Evolutionary conservation across 2,113 vertebrate genomes (phyloP).

Genomic region (Ceratotherium simum): DNA sequence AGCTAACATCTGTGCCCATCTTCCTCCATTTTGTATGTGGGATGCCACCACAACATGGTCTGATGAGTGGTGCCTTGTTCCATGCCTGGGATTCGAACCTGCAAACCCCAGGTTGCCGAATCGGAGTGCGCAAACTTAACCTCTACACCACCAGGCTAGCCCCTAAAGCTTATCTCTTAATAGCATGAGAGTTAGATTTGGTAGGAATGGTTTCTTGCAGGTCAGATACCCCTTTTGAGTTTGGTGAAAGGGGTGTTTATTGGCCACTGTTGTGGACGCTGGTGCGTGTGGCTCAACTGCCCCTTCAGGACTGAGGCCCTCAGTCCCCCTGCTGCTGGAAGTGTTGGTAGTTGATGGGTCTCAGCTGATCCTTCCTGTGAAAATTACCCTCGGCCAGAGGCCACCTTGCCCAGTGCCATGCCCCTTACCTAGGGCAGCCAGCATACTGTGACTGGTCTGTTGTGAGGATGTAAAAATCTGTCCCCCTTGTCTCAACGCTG

Average conservation of each 20-base stretch:
- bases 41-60: too few relatives aligned
- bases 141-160: too few relatives aligned
- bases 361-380: not conserved
- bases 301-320: not conserved
- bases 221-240: not conserved
- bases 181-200: not conserved
- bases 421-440: not conserved
- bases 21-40: too few relatives aligned
- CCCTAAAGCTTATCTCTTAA: not conserved
- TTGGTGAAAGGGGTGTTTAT: not conserved
- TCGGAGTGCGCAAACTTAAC: too few relatives aligned
- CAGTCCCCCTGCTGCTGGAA: fast-evolving
- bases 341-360: not conserved
- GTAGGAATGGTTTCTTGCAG: not conserved
- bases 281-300: too few relatives aligned
- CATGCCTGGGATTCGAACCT: too few relatives aligned
- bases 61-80: too few relatives aligned
- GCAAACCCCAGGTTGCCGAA: too few relatives aligned
- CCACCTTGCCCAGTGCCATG: too few relatives aligned
- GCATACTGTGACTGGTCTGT: not conserved
- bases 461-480: not conserved
- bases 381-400: not conserved
- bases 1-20: too few relatives aligned
- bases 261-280: fast-evolving
- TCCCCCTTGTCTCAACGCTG: not conserved